Evolutionary conservation across 2,797 vertebrate species (phyloP), one percentile per base, ranked within the genome.

Genomic region (Salarias fasciatus): DNA sequence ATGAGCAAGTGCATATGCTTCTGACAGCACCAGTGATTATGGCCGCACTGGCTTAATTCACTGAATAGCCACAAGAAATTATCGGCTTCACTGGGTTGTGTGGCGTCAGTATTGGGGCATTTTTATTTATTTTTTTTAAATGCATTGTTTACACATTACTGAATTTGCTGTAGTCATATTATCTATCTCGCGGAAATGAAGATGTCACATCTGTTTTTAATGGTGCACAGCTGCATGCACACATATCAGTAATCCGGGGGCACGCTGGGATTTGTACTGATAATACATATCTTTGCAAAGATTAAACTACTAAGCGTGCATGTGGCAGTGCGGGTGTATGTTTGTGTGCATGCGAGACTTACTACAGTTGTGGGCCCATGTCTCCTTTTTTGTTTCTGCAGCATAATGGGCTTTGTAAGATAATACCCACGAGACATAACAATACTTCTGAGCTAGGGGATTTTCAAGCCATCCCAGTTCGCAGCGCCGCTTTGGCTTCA

Each of bases 381-480:
- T 82, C 69, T 86, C 67, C 60, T 84, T 84, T 88, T n/a, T 89
- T 91, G 86, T 89, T 88, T 89, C 79, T 76, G 62, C 61, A 53
- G 61, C 76, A 89, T 91, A 92, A 93, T 90, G 83, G 88, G 84
- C 88, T 92, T 93, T 93, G 89, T 89, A 91, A 91, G 86, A 91
- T 93, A 92, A 92, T 89, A 90, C 92, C 86, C 81, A 71, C 64
- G 88, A 89, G 89, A 92, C 84, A 81, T 65, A 73, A 84, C 84
- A 87, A 87, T 89, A 87, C 86, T 86, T 82, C 75, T 80, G 85
- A 90, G 83, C 82, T 59, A 12, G 75, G 68, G 87, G 87, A 90
- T 88, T 92, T 85, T 82, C 75, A 79, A 82, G 80, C 71, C 74
- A 79, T 83, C 86, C 91, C 86, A 88, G 81, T 86, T 92, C 54